Conservation (phyloP, 2,113 vertebrate genomes). For the Fulica atra region DNA sequence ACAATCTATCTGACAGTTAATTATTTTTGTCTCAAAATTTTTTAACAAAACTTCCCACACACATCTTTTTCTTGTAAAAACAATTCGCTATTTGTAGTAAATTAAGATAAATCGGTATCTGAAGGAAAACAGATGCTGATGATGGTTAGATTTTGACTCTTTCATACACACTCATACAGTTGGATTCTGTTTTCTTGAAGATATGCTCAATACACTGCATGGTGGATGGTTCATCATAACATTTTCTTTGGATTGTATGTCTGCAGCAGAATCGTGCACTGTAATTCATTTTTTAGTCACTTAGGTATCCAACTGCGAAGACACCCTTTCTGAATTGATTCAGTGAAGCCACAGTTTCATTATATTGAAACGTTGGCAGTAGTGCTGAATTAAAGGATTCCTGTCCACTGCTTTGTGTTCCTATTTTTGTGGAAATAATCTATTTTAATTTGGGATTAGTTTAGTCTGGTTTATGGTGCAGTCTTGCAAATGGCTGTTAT, state of each 20-base stretch:
- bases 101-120: not conserved
- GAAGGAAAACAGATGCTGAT: not conserved
- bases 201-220: not conserved
- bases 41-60: not conserved
- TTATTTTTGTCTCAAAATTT: not conserved
- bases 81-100: not conserved
- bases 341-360: not conserved
- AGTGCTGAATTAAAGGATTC: not conserved
- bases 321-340: not conserved
- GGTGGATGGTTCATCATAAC: not conserved
- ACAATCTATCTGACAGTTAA: not conserved
- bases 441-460: not conserved
- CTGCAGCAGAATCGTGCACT: not conserved
- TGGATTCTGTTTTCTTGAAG: not conserved
- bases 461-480: not conserved
- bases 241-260: not conserved
- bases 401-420: not conserved
- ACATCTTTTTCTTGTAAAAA: not conserved
- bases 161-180: not conserved
- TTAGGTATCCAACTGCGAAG: not conserved
- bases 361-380: not conserved
- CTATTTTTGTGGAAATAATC: not conserved
- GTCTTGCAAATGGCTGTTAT: not conserved
- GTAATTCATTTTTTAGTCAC: not conserved
- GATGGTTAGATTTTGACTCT: not conserved